Base-by-base conservation (phyloP, 2,113 vertebrate species). In the Cisticola juncidis region DNA sequence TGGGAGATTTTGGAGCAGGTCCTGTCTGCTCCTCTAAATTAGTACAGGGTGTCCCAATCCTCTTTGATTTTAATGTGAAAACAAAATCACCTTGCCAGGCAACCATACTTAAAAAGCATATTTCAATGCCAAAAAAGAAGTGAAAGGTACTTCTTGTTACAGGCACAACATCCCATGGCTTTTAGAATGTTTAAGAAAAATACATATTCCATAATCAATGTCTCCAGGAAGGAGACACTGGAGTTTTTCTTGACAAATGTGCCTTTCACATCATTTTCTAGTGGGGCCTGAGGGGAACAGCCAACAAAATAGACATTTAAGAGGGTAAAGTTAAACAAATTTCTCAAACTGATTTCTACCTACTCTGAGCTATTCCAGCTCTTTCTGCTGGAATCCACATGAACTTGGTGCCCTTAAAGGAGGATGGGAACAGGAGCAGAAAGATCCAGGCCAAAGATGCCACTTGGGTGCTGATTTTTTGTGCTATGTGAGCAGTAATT, bases 21-120 rank as follows among this genome's bases (percentile, higher is more conserved):
- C 68, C 91, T 81, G 83, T 71, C 91, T 92, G 88, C 91, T 92
- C 73, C 38, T 84, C 14, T 3, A 33, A 18, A 53, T 93, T 42
- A 84, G 86, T 61, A 88, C 93, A 69, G 36, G 14, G 29, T 83
- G 90, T 96, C 82, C 90, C 84, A 81, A 47, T 88, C 79, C 45
- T 88, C 45, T 81, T 44, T 50, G 82, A 78, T 79, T 92, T 90
- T 74, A 81, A 60, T 90, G 86, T 93, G 71, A 81, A 88, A 93
- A 66, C 61, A 90, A 66, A 89, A 88, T 15, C 80, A 92, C 76
- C 10, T 2, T 88, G 74, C 95, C 95, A 96, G 96, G 91, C 23
- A 14, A 64, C 92, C 44, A 50, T 83, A 94, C 95, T 97, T 96
- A 86, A 94, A 96, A 96, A 97, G 81, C 47, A 44, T 84, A 84